A percentile compares a stretch with the other conserved stretches of the same genome.
These are phyloP conservation scores for Pocota personata DNA, from an alignment of 2,888 invertebrate genomes.

Conservation along the genomic window DNA sequence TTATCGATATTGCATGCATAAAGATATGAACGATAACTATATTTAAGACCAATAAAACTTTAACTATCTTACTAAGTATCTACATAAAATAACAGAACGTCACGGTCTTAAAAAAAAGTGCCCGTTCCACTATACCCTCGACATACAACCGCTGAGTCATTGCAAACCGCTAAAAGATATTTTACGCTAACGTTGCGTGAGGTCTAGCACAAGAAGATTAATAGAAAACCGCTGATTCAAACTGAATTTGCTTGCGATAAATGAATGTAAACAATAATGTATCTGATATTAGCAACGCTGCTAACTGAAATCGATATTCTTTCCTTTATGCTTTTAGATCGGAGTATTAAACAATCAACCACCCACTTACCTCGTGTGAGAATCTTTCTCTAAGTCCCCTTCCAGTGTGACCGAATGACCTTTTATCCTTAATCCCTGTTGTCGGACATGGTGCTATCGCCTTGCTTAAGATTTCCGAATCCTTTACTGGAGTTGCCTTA, in stretches of 20 bases:
- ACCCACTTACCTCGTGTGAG: conserved; percentile 27
- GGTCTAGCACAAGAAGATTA: not conserved
- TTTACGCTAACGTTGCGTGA: not conserved
- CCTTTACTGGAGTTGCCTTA: not conserved
- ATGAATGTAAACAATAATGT: conserved; percentile 14
- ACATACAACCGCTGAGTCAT: not conserved
- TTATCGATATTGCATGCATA: not conserved
- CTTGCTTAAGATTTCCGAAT: conserved; percentile 10
- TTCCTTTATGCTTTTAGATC: not conserved
- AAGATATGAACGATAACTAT: too few relatives aligned
- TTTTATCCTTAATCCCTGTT: conserved; percentile 47
- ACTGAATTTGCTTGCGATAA: not conserved
- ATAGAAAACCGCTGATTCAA: not conserved
- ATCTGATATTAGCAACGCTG: not conserved
- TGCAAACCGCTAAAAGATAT: not conserved
- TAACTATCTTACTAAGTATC: too few relatives aligned
- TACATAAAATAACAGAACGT: too few relatives aligned
- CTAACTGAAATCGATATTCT: not conserved
- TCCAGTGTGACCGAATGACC: conserved; percentile 39
- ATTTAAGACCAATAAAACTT: too few relatives aligned
- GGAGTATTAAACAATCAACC: not conserved
- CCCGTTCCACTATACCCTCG: not conserved
- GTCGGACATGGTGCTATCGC: not conserved
- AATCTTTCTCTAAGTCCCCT: conserved; percentile 16
- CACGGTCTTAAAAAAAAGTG: not conserved